Evolutionary conservation across 2,888 invertebrate species (phyloP), one percentile per base, ranked within the genome.

Genomic region (Drosophila mayaguana): DNA sequence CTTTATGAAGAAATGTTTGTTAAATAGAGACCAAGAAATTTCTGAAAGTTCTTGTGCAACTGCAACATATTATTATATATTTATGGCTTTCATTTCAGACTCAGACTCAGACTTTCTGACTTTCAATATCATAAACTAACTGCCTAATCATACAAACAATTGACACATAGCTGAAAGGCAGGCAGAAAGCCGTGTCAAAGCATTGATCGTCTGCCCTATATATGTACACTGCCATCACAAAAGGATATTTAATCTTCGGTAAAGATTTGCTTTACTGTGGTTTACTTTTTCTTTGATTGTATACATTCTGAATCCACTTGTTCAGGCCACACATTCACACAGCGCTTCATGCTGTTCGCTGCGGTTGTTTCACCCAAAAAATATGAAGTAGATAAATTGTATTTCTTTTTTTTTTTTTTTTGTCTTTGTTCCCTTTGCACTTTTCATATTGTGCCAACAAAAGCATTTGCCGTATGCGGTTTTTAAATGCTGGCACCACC

Each of bases 361-460:
- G 59, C 65, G 65, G 70, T 56, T 74, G 53, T 51, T 64, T 43
- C 43, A 7, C 45, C 34, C 54, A 40, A 54, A 54, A 73, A 72
- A 83, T 67, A 62, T 86, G 74, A 83, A 83, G 83, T 78, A 70
- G 72, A 85, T 88, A 83, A 88, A 88, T 83, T 72, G 72, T 64
- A 51, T 57, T 56, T 64, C n/a, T n/a, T 68, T 83, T 68, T 55
- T n/a, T 45, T 48, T n/a, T 64, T 76, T 50, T 54, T 62, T 66
- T 54, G 54, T 63, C 63, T 83, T 68, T 55, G 20, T 45, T 36
- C 45, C 28, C 2, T 22, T 38, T 42, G 28, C 12, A 18, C 36
- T 65, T 63, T 54, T 68, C 70, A 59, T 69, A 55, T 75, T 54
- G 42, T 65, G 63, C 76, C 65, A 81, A 70, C 79, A 81, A 70